Percentiles rank a stretch among this genome's conserved stretches.
Evolutionary conservation across 2,888 invertebrate species (phyloP).

Genomic region (Diachrysia chrysitis): DNA sequence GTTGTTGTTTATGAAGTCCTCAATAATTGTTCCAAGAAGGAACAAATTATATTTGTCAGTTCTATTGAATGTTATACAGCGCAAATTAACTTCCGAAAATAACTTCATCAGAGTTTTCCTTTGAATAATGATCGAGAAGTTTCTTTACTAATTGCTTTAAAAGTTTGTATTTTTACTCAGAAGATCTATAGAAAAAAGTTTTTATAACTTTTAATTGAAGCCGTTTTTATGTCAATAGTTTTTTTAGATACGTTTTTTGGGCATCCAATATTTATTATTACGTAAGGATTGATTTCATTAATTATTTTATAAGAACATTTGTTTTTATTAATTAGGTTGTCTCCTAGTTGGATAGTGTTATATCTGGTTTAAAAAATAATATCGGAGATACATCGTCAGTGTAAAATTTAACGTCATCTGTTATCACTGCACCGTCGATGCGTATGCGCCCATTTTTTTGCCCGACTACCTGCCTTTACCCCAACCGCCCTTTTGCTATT

Average conservation of each 20-base stretch:
- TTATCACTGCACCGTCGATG: background rate
- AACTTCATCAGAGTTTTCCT: conserved; percentile 31
- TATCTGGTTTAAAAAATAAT: background rate
- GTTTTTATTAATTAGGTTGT: background rate
- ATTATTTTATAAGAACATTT: background rate
- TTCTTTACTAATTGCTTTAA: conserved; percentile 46
- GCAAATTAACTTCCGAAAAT: conserved; percentile 23
- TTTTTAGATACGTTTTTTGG: background rate
- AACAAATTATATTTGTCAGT: background rate
- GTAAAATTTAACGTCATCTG: conserved; percentile 15
- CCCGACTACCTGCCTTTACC: conserved; percentile 34
- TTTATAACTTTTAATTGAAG: conserved; percentile 37
- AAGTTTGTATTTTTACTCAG: conserved; percentile 36
- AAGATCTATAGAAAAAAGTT: conserved; percentile 9
- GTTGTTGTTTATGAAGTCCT: background rate
- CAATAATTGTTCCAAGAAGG: background rate
- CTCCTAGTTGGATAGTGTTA: background rate
- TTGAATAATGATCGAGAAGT: conserved; percentile 33
- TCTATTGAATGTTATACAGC: background rate
- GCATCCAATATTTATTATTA: background rate
- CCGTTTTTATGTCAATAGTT: conserved; percentile 7
- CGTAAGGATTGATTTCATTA: background rate
- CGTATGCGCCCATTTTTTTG: conserved; percentile 17
- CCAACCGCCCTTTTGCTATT: conserved; percentile 11
- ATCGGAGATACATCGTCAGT: background rate